Percentiles rank a stretch among this genome's conserved stretches.
These are phyloP conservation scores for Polyergus mexicanus DNA, from an alignment of 1,140 invertebrate genomes.

Conservation along the genomic window DNA sequence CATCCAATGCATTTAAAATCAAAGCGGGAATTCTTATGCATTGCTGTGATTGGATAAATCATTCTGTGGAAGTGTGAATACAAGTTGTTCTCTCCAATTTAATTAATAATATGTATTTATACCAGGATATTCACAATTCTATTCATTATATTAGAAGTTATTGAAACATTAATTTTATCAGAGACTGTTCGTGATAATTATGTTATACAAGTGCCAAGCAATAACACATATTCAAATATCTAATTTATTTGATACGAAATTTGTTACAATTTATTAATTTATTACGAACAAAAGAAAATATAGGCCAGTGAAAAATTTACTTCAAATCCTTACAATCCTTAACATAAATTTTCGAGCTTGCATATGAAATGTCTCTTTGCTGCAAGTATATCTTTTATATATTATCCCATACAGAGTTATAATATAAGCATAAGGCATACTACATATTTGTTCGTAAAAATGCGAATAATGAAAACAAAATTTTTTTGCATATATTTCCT, in stretches of 20 bases:
- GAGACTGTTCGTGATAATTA: conserved; percentile 19
- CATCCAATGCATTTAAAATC: conserved; percentile 72
- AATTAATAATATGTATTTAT: conserved; percentile 55
- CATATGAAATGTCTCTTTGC: conserved; percentile 16
- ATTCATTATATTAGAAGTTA: conserved; percentile 5
- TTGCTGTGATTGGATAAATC: conserved; percentile 55
- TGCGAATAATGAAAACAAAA: background rate
- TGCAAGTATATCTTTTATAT: conserved; percentile 31
- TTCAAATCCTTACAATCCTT: conserved; percentile 20
- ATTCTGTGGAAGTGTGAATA: conserved; percentile 53
- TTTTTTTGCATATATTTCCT: conserved; percentile 26
- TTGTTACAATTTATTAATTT: conserved; percentile 1
- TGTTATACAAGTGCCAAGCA: conserved; percentile 61
- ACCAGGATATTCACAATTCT: background rate
- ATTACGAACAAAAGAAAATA: background rate
- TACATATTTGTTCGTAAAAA: conserved; percentile 37
- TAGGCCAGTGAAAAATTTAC: conserved; percentile 23
- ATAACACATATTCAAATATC: conserved; percentile 13
- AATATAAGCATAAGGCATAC: conserved; percentile 28
- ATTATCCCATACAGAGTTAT: background rate
- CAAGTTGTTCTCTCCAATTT: conserved; percentile 36
- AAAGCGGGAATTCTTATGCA: conserved; percentile 41
- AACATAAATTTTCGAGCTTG: conserved; percentile 30
- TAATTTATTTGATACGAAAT: conserved; percentile 22
- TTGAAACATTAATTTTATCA: conserved; percentile 31